phyloP scores from a whole-genome alignment of 2,113 vertebrate species.

The Pandion haliaetus region DNA sequence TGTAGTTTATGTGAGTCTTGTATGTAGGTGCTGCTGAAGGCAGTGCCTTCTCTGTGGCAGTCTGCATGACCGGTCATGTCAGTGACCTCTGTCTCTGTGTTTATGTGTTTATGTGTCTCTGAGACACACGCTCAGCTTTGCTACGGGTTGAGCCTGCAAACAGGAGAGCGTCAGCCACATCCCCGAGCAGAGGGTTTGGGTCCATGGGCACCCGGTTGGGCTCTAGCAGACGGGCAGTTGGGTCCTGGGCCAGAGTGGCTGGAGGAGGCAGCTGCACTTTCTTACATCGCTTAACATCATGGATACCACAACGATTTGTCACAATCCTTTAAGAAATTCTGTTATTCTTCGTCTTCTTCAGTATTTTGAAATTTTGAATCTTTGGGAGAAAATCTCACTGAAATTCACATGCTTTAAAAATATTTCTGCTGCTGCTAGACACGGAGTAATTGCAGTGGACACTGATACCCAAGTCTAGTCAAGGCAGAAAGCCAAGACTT shows the following conservation, averaged over 20 bases:
- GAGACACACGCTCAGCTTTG: rapidly evolving
- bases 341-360: not conserved
- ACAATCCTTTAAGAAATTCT: not conserved
- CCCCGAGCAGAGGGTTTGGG: rapidly evolving
- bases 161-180: rapidly evolving
- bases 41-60: not conserved
- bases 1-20: not conserved
- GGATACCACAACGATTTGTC: not conserved
- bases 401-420: not conserved
- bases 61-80: rapidly evolving
- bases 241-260: rapidly evolving
- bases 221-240: rapidly evolving
- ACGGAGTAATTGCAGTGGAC: not conserved
- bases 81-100: not conserved
- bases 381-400: not conserved
- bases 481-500: not conserved
- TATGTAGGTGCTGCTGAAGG: not conserved
- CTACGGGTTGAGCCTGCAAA: not conserved
- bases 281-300: not conserved
- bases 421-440: not conserved
- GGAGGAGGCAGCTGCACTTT: rapidly evolving
- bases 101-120: not conserved
- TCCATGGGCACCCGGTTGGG: rapidly evolving
- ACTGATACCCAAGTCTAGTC: not conserved
- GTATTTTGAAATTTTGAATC: not conserved